These are phyloP conservation scores for Sinelater perroti DNA, from an alignment of 2,888 invertebrate species.

Conservation along the genomic window DNA sequence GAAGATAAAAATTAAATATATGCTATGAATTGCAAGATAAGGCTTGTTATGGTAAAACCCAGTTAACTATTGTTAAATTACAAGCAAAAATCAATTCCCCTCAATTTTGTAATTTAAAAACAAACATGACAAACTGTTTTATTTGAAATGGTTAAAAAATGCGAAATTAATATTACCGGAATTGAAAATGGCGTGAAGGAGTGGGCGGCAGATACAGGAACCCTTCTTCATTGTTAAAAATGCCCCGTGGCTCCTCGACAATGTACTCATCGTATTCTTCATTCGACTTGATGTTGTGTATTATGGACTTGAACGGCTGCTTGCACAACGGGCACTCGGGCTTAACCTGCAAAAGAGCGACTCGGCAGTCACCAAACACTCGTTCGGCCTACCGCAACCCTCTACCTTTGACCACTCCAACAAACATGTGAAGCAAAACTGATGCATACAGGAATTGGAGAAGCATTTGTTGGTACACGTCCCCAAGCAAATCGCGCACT, in stretches of 20 bases:
- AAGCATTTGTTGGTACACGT: conserved; percentile 88
- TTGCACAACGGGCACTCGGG: conserved; percentile 95
- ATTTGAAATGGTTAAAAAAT: too few relatives aligned
- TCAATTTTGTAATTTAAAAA: too few relatives aligned
- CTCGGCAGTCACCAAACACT: too few relatives aligned
- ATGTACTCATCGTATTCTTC: conserved; percentile 87
- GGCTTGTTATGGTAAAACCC: too few relatives aligned
- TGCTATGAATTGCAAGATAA: too few relatives aligned
- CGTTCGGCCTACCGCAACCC: not conserved
- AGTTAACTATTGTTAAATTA: too few relatives aligned
- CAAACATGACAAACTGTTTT: too few relatives aligned
- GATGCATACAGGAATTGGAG: conserved; percentile 91
- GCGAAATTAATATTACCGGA: conserved; percentile 55
- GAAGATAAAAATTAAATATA: too few relatives aligned
- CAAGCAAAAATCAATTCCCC: too few relatives aligned
- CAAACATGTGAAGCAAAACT: conserved; percentile 93
- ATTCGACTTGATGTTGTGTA: conserved; percentile 89
- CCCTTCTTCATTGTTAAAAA: conserved; percentile 49
- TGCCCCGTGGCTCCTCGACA: conserved; percentile 48
- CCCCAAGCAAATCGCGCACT: conserved; percentile 93
- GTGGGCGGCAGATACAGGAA: conserved; percentile 50
- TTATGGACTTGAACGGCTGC: conserved; percentile 88
- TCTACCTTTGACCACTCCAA: conserved; percentile 90
- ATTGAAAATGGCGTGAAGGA: conserved; percentile 57
- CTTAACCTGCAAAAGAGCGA: conserved; percentile 73